Evolutionary conservation across 2,113 vertebrate genomes (phyloP).

Genomic region (Microcebus murinus): DNA sequence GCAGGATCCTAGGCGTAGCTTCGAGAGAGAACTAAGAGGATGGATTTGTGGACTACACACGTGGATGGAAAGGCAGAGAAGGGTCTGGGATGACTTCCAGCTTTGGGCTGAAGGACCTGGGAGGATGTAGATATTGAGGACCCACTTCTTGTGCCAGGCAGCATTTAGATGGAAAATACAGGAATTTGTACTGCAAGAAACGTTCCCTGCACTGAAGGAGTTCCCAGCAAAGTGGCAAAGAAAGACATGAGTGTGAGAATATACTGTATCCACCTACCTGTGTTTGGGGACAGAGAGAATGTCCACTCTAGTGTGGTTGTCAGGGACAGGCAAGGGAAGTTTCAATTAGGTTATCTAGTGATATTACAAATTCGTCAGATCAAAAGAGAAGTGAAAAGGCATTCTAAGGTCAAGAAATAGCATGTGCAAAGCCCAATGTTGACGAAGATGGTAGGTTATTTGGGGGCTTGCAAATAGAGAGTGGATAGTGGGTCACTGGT

Average conservation of each 20-base stretch:
- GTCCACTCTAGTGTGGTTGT: background rate
- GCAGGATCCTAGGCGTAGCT: background rate
- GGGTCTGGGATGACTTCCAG: background rate
- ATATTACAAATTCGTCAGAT: background rate
- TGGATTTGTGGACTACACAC: background rate
- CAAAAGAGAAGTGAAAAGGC: background rate
- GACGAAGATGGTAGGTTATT: background rate
- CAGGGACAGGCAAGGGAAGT: background rate
- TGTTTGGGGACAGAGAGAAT: background rate
- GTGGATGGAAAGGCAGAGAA: background rate
- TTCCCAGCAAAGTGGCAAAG: background rate
- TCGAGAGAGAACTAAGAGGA: background rate
- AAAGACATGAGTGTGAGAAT: background rate
- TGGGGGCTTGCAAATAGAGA: background rate
- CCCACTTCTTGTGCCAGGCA: background rate
- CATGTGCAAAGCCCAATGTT: background rate
- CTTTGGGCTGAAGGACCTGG: background rate
- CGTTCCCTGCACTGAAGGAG: background rate
- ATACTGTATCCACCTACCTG: accelerated
- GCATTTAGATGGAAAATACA: background rate
- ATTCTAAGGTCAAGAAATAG: background rate
- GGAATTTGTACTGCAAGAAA: background rate
- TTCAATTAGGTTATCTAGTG: background rate
- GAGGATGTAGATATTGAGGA: background rate
- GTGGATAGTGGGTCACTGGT: background rate